Base-by-base conservation (phyloP, 1,140 invertebrate genomes). In the Drosophila parabipectinata region DNA sequence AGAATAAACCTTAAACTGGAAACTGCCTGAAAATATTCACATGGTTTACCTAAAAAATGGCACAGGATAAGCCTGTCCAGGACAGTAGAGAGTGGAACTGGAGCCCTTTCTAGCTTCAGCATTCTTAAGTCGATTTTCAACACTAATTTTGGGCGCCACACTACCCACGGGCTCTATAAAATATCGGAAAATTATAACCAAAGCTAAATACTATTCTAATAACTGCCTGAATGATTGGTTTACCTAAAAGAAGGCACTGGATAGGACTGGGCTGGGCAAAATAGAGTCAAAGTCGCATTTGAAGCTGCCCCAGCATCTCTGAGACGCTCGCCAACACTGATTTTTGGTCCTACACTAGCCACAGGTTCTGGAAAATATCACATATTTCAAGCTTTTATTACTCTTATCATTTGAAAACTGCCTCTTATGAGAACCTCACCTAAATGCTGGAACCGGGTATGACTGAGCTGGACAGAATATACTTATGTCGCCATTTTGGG, bases 211-310 rank as follows among this genome's bases (percentile, higher is more conserved):
- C 3, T 3, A 21, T 55, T 45, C 37, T 5, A 47, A 79, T 71
- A 79, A 68, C 76, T 85, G 90, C 68, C 63, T 77, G 71, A 87
- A 83, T 76, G 67, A 18, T 12, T 1, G 4, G 1, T 73, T 92
- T 94, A 95, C 95, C 95, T 95, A 93, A 94, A 95, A 24, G 93
- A 51, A 58, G 95, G 95, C 60, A 94, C 93, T 26, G 95, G 95
- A 92, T 93, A 95, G 3, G 94, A 94, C 87, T 95, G 95, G 47
- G 94, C 95, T 54, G 93, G 94, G 90, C 94, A 95, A 79, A 94
- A 85, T 24, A 85, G 83, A 5, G 78, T 85, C 44, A 87, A 58
- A 5, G 74, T 84, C 0, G 73, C 58, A 7, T 73, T 41, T 18
- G 93, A 92, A 26, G 94, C 81, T 47, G 95, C 94, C 30, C 93